A percentile compares a stretch with the other conserved stretches of the same genome.
Conservation (phyloP, 2,797 vertebrate species). For the Notoglanidium macrostoma region DNA sequence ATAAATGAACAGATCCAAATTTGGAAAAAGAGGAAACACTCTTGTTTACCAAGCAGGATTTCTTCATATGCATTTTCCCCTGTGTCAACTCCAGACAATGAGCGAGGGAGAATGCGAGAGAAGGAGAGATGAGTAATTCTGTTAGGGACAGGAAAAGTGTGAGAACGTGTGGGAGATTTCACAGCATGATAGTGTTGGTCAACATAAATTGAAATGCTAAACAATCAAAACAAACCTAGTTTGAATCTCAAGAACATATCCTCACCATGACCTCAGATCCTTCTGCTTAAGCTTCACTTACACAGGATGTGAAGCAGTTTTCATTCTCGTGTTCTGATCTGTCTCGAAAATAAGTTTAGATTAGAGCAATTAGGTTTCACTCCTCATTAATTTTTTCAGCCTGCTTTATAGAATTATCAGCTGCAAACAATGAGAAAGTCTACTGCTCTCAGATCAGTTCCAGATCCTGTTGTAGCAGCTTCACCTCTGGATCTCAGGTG, state of each 20-base stretch:
- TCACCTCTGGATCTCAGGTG: background rate
- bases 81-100: constrained; percentile 24
- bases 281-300: background rate
- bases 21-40: background rate
- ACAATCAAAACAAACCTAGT: constrained; percentile 13
- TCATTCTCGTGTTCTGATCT: background rate
- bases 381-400: constrained; percentile 7
- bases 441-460: background rate
- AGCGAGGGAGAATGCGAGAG: constrained; percentile 20
- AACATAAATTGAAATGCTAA: constrained; percentile 26
- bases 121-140: constrained; percentile 9
- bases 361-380: background rate
- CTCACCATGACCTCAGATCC: background rate
- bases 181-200: constrained; percentile 29
- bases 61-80: constrained; percentile 33
- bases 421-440: background rate
- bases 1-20: constrained; percentile 3
- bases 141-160: constrained; percentile 26
- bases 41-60: constrained; percentile 41
- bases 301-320: background rate
- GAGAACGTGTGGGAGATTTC: constrained; percentile 35
- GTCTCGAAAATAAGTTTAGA: constrained; percentile 7
- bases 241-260: background rate
- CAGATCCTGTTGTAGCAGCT: background rate
- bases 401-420: background rate